These are phyloP conservation scores for Podotricha telesiphe DNA, from an alignment of 2,888 invertebrate species.

Conservation along the genomic window DNA sequence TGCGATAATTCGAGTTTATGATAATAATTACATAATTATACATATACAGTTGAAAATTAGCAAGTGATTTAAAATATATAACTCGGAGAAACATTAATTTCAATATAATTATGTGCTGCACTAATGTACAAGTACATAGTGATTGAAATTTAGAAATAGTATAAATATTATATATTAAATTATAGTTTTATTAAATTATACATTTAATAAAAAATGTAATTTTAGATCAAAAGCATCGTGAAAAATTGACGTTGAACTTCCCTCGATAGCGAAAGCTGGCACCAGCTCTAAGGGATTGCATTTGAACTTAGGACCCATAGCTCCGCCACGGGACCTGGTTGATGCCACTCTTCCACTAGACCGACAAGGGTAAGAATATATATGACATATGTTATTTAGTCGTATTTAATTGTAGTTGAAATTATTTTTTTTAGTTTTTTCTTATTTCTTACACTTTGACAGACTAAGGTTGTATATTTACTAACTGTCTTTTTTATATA, in stretches of 20 bases:
- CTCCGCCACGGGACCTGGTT: conserved; percentile 88
- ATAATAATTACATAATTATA: neutral
- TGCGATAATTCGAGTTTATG: neutral
- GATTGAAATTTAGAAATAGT: too few species aligned
- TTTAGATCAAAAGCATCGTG: conserved; percentile 84
- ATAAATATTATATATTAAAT: too few species aligned
- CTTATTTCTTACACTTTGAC: too few species aligned
- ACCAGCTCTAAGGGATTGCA: conserved; percentile 85
- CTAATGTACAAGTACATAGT: too few species aligned
- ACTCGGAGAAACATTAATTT: too few species aligned
- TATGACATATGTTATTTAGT: neutral
- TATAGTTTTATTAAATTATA: neutral
- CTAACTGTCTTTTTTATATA: too few species aligned
- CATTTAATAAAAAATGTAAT: conserved; percentile 38
- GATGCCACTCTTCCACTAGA: conserved; percentile 92
- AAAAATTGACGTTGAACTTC: conserved; percentile 91
- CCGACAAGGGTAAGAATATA: conserved; percentile 89
- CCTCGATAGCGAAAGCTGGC: conserved; percentile 77
- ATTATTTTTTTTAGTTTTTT: too few species aligned
- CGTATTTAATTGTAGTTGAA: too few species aligned
- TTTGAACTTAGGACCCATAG: conserved; percentile 87
- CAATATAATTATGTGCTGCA: too few species aligned
- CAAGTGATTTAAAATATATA: too few species aligned
- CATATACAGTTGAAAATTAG: too few species aligned
- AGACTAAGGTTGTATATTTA: too few species aligned